These are phyloP conservation scores for Ernsta delagoae DNA, from an alignment of 2,888 invertebrate genomes.

Conservation along the genomic window DNA sequence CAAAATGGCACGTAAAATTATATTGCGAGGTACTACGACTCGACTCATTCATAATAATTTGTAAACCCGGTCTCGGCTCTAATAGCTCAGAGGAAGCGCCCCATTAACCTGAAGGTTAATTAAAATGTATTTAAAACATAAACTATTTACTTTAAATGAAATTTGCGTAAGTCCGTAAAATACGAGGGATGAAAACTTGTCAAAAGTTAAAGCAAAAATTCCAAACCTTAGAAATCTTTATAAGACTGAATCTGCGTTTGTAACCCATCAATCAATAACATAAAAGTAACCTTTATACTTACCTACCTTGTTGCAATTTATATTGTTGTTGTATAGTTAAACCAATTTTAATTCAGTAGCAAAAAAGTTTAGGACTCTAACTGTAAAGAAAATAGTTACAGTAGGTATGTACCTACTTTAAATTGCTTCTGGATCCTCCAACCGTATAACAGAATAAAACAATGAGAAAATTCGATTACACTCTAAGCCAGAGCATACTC, in stretches of 20 bases:
- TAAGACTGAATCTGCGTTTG: too few relatives aligned
- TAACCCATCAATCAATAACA: too few relatives aligned
- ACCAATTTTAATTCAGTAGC: too few relatives aligned
- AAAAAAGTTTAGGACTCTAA: too few relatives aligned
- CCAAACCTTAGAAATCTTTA: not conserved
- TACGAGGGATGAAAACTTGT: not conserved
- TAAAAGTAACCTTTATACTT: too few relatives aligned
- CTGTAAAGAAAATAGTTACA: too few relatives aligned
- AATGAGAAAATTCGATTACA: conserved; percentile 21
- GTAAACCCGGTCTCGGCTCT: conserved; percentile 20
- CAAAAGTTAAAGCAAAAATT: not conserved
- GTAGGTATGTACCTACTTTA: too few relatives aligned
- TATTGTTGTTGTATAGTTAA: too few relatives aligned
- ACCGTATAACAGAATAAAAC: conserved; percentile 7
- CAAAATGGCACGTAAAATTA: conserved; percentile 45
- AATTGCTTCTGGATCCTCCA: too few relatives aligned
- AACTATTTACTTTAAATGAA: not conserved
- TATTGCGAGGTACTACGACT: conserved; percentile 40
- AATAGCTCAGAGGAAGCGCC: conserved; percentile 17
- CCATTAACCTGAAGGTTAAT: conserved; percentile 25
- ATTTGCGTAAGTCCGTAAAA: not conserved
- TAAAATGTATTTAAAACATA: conserved; percentile 5
- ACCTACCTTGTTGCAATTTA: too few relatives aligned
- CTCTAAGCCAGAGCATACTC: conserved; percentile 5
- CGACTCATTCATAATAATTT: conserved; percentile 39